Evolutionary conservation across 2,888 invertebrate genomes (phyloP), one percentile per base, ranked within the genome.

Genomic region (Tenthredo distinguenda): DNA sequence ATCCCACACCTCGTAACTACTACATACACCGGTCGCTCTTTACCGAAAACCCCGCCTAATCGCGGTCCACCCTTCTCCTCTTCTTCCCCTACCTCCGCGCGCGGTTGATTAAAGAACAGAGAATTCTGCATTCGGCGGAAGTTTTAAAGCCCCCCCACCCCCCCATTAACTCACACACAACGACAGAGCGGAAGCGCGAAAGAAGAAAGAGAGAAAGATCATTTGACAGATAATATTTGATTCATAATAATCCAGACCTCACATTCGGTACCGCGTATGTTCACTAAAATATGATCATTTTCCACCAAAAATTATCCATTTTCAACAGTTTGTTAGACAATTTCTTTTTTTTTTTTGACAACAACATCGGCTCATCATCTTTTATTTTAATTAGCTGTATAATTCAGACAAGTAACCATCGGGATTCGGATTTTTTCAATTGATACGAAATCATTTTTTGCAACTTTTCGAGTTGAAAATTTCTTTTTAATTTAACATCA

Each of bases 61-160:
- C 92, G 92, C 90, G 88, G n/a, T 10, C 58, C 18, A 18, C 18
- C 34, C 58, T n/a, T 18, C 77, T 31, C 12, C 77, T 21, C 18
- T 34, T 34, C 55, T 55, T 40, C 15, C 58, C 21, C 26, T 18
- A 21, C 37, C 58, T 31, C 50, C 40, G 7, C 12, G 2, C 12
- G 90, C 89, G 90, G 89, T 92, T 93, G 92, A 92, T 93, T 92
- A 91, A 92, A 92, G 92, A 92, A 93, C 91, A 90, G 90, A 90
- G 55, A 43, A 74, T 12, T 74, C 10, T 3, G 43, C n/a, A 74
- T 74, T 71, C 71, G 31, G 18, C 71, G 18, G 21, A 43, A 43
- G 43, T 74, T 74, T 74, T 43, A 26, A 37, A 34, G 5, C n/a
- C 34, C 37, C 6, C 6, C 12, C 6, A 34, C 26, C n/a, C 7